A percentile compares a stretch with the other conserved stretches of the same genome.
phyloP scores from a whole-genome alignment of 2,888 invertebrate genomes.

The Lasiommata megera region DNA sequence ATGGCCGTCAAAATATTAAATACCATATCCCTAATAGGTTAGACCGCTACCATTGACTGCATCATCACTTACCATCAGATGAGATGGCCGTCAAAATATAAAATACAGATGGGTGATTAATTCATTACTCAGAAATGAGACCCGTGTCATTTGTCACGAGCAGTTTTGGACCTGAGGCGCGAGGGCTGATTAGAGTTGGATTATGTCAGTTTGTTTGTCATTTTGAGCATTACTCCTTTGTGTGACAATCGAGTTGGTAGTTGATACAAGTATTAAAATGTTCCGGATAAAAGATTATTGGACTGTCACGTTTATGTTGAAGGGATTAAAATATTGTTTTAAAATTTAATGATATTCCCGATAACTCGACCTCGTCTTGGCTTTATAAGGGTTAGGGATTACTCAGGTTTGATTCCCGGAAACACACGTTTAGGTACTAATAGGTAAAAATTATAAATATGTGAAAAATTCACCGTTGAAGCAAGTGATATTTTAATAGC shows the following conservation, averaged over 20 bases:
- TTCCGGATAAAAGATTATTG: slow-evolving; percentile 1
- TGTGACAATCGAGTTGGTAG: slow-evolving; percentile 25
- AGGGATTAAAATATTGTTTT: slow-evolving; percentile 4
- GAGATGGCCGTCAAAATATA: too few species aligned
- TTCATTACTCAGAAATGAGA: neutral
- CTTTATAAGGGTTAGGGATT: too few species aligned
- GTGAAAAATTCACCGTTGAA: too few species aligned
- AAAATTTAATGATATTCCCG: neutral
- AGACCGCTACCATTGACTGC: too few species aligned
- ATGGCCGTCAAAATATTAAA: too few species aligned
- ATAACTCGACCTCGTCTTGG: neutral
- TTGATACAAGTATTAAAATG: slow-evolving; percentile 17
- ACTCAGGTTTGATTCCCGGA: neutral
- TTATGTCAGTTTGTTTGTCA: slow-evolving; percentile 26
- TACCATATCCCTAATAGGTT: too few species aligned
- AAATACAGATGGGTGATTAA: neutral
- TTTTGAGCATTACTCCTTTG: slow-evolving; percentile 16
- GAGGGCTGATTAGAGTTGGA: slow-evolving; percentile 12
- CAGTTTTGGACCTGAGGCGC: too few species aligned
- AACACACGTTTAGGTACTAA: too few species aligned
- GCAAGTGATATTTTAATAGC: too few species aligned
- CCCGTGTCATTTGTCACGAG: slow-evolving; percentile 9
- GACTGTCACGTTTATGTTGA: slow-evolving; percentile 7
- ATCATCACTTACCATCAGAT: too few species aligned
- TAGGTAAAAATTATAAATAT: too few species aligned